These are phyloP conservation scores for Pandemis corylana DNA, from an alignment of 2,888 invertebrate species.

Conservation along the genomic window DNA sequence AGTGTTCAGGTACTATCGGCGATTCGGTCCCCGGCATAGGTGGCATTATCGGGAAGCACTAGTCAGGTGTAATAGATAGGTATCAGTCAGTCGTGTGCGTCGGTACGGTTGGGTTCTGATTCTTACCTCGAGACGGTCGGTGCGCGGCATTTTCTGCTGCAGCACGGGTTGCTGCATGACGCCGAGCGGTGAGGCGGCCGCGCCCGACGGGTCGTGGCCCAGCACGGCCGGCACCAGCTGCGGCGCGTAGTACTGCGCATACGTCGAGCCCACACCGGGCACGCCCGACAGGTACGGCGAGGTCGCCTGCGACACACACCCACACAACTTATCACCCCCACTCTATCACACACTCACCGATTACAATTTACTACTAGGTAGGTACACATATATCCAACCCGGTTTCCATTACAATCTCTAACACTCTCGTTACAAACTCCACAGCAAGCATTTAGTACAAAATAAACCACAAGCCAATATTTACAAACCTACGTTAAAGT, in stretches of 20 bases:
- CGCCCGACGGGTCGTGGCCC: constrained; percentile 93
- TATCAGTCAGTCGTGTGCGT: constrained; percentile 51
- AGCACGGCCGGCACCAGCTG: constrained; percentile 96
- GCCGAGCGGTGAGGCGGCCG: constrained; percentile 92
- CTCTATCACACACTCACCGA: constrained; percentile 18
- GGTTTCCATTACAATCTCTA: constrained; percentile 22
- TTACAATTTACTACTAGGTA: constrained; percentile 12
- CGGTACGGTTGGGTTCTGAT: constrained; percentile 58
- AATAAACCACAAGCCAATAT: constrained; percentile 37
- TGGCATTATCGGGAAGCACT: constrained; percentile 73
- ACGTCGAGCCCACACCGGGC: constrained; percentile 94
- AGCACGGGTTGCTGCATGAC: constrained; percentile 94
- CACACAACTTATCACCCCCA: constrained; percentile 46
- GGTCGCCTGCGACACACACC: constrained; percentile 87
- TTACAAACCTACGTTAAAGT: constrained; percentile 34
- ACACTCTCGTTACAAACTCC: constrained; percentile 31
- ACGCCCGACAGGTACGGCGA: constrained; percentile 97
- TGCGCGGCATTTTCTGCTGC: constrained; percentile 97
- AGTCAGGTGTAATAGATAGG: constrained; percentile 55
- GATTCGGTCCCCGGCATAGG: constrained; percentile 68
- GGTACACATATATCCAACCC: constrained; percentile 28
- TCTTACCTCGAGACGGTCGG: constrained; percentile 98
- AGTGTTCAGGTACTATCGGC: constrained; percentile 5
- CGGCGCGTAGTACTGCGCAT: constrained; percentile 95
- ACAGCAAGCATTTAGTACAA: constrained; percentile 40